Evolutionary conservation across 2,888 invertebrate species (phyloP), one percentile per base, ranked within the genome.

Genomic region (Leptopterna dolabrata): DNA sequence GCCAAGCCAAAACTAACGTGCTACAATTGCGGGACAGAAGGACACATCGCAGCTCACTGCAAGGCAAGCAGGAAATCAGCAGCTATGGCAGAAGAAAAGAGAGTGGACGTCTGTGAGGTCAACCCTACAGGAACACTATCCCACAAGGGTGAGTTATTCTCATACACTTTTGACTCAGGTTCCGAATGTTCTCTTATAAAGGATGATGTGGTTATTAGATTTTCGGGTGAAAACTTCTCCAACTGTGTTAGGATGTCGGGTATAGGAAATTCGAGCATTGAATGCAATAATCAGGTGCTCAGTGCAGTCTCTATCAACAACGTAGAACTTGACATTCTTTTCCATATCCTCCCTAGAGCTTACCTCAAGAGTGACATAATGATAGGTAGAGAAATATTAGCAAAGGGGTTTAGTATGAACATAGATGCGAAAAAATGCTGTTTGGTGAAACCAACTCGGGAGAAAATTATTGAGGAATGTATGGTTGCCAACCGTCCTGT

Each of bases 111-210:
- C n/a, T 83, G 83, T 19, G 14, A n/a, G 9, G 70, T 70, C 43
- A 83, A 83, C 71, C 83, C 83, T 7, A 41, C 36, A 30, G 83
- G 83, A 19, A 1, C 19, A 36, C 27, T 83, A 9, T 14, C 24
- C 4, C 83, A 83, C 43, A 83, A 83, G 63, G 83, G 70, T 83
- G 71, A 83, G 63, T 24, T 11, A 13, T 83, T 83, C 29, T 11
- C 30, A 9, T 81, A 6, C 51, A 30, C 11, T 27, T 81, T 81
- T 29, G 81, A 81, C 29, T 27, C 27, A 51, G 81, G 81, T 14
- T 81, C 81, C n/a, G 81, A 81, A 55, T 81, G 81, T 14, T 81
- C 81, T 16, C 27, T 51, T 11, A 29, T 81, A 0, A 29, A 19
- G 27, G 51, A 47, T 4, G n/a, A 24, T 51, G 1, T 78, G 1